Evolutionary conservation across 2,113 vertebrate genomes (phyloP).

Genomic region (Lanius ludovicianus): DNA sequence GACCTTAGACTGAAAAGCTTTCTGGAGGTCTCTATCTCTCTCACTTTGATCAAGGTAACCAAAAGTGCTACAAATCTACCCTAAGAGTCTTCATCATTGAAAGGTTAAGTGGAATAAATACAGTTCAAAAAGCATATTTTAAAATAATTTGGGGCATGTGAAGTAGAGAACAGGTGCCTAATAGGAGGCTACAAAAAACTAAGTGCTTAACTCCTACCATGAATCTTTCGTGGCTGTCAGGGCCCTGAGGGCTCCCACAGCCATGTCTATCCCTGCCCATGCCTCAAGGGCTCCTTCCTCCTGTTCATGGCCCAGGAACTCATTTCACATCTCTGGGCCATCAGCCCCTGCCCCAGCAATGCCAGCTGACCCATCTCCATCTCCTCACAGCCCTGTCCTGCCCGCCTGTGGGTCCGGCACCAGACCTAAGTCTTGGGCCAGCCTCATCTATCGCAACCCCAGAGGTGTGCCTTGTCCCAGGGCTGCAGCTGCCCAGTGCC

Average conservation of each 20-base stretch:
- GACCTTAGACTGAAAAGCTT: not conserved
- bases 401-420: accelerated
- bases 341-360: not conserved
- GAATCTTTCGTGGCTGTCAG: not conserved
- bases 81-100: not conserved
- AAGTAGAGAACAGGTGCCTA: not conserved
- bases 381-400: not conserved
- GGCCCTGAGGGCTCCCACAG: not conserved
- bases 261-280: not conserved
- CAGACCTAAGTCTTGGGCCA: too few relatives aligned
- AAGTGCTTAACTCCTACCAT: not conserved
- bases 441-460: accelerated
- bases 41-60: not conserved
- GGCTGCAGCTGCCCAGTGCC: accelerated
- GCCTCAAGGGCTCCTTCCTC: accelerated
- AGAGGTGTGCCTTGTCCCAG: accelerated
- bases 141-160: not conserved
- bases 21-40: not conserved
- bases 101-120: not conserved
- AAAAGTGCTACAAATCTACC: not conserved
- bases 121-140: not conserved
- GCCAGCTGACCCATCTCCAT: not conserved
- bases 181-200: accelerated
- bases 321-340: accelerated
- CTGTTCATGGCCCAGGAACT: not conserved